These are phyloP conservation scores for Dysmachus trigonus DNA, from an alignment of 2,888 invertebrate genomes.

Conservation along the genomic window DNA sequence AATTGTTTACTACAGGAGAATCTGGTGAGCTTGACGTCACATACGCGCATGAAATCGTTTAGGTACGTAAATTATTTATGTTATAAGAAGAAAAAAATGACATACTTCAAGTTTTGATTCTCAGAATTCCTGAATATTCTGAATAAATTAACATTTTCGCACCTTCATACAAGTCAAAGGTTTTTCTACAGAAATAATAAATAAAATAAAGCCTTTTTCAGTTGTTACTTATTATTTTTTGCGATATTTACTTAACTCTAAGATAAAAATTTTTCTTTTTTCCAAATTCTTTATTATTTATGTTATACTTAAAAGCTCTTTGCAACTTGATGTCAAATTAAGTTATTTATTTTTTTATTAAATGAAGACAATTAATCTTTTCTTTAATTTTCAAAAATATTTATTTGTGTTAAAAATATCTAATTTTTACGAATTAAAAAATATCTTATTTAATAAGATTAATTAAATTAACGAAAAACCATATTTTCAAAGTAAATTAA, in stretches of 20 bases:
- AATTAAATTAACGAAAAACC: neutral
- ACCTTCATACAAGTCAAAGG: neutral
- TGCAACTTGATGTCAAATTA: no score
- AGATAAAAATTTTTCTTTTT: no score
- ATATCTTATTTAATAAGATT: neutral
- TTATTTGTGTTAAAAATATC: neutral
- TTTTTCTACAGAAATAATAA: neutral
- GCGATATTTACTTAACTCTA: neutral
- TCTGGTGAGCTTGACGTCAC: neutral
- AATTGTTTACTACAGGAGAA: neutral
- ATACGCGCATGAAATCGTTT: neutral
- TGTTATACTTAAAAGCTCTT: no score
- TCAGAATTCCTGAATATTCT: neutral
- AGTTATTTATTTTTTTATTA: neutral
- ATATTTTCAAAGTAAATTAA: neutral
- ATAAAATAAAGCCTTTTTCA: neutral
- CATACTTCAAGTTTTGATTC: neutral
- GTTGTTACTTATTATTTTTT: neutral
- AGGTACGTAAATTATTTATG: neutral
- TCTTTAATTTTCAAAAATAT: neutral
- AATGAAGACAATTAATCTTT: neutral
- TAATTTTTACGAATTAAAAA: neutral
- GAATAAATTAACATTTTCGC: neutral
- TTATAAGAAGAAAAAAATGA: no score
- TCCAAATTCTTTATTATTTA: no score